These are phyloP conservation scores for Strigamia transsilvanica DNA, from an alignment of 2,888 invertebrate species.

Conservation along the genomic window DNA sequence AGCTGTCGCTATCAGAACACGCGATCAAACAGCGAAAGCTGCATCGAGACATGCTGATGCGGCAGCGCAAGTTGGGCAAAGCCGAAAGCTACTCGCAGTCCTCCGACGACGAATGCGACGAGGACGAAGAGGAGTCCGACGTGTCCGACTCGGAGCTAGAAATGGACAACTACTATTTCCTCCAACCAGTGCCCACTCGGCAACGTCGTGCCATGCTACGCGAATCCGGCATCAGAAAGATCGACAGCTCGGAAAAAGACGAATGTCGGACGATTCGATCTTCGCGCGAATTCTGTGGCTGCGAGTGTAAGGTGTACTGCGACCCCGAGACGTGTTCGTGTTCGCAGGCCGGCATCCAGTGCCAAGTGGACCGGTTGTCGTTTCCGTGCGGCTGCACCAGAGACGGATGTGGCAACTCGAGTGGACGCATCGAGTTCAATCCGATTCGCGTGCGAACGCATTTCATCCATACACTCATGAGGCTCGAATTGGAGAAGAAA, in stretches of 20 bases:
- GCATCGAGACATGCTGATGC: slow-evolving; percentile 75
- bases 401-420: slow-evolving; percentile 90
- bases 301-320: slow-evolving; percentile 90
- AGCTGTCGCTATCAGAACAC: slow-evolving; percentile 86
- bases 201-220: slow-evolving; percentile 86
- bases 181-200: slow-evolving; percentile 89
- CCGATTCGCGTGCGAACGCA: slow-evolving; percentile 94
- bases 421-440: slow-evolving; percentile 95
- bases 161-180: slow-evolving; percentile 86
- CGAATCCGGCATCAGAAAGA: slow-evolving; percentile 92
- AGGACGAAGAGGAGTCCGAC: slow-evolving; percentile 60
- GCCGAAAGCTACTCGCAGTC: slow-evolving; percentile 56
- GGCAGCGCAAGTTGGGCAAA: slow-evolving; percentile 61
- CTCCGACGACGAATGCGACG: slow-evolving; percentile 58
- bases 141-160: slow-evolving; percentile 79
- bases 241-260: slow-evolving; percentile 91
- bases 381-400: slow-evolving; percentile 97
- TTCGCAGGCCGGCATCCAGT: slow-evolving; percentile 93
- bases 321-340: slow-evolving; percentile 96
- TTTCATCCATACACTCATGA: slow-evolving; percentile 96
- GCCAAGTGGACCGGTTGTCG: slow-evolving; percentile 94
- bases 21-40: slow-evolving; percentile 86
- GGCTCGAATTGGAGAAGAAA: slow-evolving; percentile 86
- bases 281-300: slow-evolving; percentile 92
- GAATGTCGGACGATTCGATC: slow-evolving; percentile 91